These are phyloP conservation scores for Aulostomus chinensis DNA, from an alignment of 2,797 vertebrate species.

Conservation along the genomic window DNA sequence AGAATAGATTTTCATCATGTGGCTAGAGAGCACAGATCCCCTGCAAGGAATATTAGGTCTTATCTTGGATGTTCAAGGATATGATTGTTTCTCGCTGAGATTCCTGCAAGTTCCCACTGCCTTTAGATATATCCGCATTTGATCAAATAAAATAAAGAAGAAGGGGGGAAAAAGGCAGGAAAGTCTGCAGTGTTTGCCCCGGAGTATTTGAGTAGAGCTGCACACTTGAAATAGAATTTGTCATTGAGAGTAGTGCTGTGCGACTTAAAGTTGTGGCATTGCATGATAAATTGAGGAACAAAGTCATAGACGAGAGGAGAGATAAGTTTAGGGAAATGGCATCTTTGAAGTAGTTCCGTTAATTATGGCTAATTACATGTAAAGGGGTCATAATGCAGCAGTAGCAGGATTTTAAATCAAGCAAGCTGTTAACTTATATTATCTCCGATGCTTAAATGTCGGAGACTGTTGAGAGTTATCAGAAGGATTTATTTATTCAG, in stretches of 20 bases:
- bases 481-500: constrained; percentile 5
- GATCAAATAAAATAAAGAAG: too few relatives aligned
- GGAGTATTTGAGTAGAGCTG: constrained; percentile 1
- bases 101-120: constrained; percentile 5
- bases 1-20: too few relatives aligned
- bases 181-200: constrained; percentile 6
- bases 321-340: constrained; percentile 22
- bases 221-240: constrained; percentile 7
- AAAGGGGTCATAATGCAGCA: constrained; percentile 47
- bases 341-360: constrained; percentile 47
- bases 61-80: constrained; percentile 16
- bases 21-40: neutral
- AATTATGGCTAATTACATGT: constrained; percentile 55
- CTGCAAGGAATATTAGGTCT: constrained; percentile 9
- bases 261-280: neutral
- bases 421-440: constrained; percentile 8
- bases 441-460: constrained; percentile 10
- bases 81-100: constrained; percentile 21
- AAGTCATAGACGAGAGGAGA: neutral
- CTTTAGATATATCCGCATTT: constrained; percentile 29
- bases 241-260: too few relatives aligned
- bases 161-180: constrained; percentile 9
- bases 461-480: neutral
- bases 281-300: neutral
- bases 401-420: constrained; percentile 21